Evolutionary conservation across 1,140 invertebrate species (phyloP), one percentile per base, ranked within the genome.

Genomic region (Dendroctonus valens): DNA sequence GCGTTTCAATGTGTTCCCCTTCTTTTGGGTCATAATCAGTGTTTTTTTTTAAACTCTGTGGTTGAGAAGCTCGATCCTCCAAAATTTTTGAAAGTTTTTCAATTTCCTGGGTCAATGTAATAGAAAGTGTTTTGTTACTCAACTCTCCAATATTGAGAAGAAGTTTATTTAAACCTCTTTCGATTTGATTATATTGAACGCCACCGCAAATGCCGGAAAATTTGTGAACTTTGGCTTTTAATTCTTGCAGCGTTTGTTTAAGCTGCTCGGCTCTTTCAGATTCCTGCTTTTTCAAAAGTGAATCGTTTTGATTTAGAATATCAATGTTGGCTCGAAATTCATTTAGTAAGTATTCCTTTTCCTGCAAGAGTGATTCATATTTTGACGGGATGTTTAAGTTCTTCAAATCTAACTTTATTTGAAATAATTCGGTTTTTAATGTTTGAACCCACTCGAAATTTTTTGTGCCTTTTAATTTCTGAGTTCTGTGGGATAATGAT

Each of bases 121-220:
- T 55, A 37, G 68, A 41, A 5, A 48, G 40, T 8, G 26, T 57
- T 44, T 64, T 48, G 44, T 69, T 26, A 26, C 26, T 26, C 26
- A 26, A 26, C 8, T 65, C 67, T 12, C 57, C 62, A 2, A 57
- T 46, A 12, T 65, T 59, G 7, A 64, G 12, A 2, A 73, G 55
- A 48, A 66, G 57, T 38, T 63, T 69, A 50, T 70, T 67, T 3
- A 73, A 41, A 11, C 72, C 70, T 26, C 63, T 59, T 44, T 73
- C 72, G n/a, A 73, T 65, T 15, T 65, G 46, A 12, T 70, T 73
- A 26, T 72, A 73, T 14, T 70, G 38, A 1, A 73, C 72, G 9
- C 70, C 65, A 53, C 67, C 69, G 40, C 69, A 72, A 7, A 67
- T 65, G 7, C 72, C 72, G 41, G 68, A 66, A 57, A 72, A 73